Conservation (phyloP, 2,888 invertebrate species). For the Odontomyia ornata region DNA sequence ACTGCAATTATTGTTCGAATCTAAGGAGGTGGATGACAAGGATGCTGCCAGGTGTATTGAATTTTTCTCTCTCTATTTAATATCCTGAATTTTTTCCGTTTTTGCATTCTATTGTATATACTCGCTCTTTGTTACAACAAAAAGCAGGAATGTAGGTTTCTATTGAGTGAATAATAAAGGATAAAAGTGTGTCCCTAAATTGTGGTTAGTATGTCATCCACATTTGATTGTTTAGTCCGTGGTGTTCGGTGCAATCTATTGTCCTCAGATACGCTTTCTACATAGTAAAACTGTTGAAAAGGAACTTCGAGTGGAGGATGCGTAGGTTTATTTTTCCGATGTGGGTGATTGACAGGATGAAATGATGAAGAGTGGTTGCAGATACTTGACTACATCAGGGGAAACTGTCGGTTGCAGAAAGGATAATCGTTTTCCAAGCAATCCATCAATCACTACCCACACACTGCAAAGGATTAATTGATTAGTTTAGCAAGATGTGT, state of each 20-base stretch:
- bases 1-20: background rate
- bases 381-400: background rate
- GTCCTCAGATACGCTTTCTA: background rate
- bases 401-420: background rate
- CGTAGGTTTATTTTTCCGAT: background rate
- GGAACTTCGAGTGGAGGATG: background rate
- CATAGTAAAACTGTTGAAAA: background rate
- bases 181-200: background rate
- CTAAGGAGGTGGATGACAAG: background rate
- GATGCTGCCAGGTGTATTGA: background rate
- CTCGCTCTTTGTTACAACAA: background rate
- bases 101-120: background rate
- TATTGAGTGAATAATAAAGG: background rate
- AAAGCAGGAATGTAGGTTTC: background rate
- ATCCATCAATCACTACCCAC: too few relatives aligned
- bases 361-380: background rate
- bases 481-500: too few relatives aligned
- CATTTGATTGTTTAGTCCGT: background rate
- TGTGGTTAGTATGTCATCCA: constrained; percentile 22
- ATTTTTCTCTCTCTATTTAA: background rate
- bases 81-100: background rate
- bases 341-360: background rate
- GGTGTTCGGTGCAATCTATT: background rate
- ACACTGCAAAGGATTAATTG: too few relatives aligned
- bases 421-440: too few relatives aligned